phyloP scores from a whole-genome alignment of 2,797 vertebrate genomes.

The Poeciliopsis paucimaculata region DNA sequence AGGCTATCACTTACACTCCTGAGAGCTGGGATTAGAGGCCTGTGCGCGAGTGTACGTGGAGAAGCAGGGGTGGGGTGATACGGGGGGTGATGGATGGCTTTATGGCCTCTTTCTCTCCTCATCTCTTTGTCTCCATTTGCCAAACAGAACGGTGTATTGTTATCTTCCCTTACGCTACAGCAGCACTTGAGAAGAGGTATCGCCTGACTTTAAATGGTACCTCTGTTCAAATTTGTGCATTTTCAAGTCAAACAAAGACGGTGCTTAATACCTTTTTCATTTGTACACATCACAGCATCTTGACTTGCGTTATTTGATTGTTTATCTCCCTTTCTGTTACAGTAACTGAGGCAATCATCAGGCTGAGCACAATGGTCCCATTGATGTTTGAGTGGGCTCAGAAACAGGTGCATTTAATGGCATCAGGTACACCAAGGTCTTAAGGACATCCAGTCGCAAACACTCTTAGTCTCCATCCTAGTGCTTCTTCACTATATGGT shows the following conservation, averaged over 20 bases:
- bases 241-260: constrained; percentile 40
- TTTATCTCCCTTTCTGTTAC: constrained; percentile 31
- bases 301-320: constrained; percentile 31
- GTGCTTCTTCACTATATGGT: not conserved
- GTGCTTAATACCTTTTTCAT: constrained; percentile 26
- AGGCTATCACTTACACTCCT: constrained; percentile 78
- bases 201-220: constrained; percentile 45
- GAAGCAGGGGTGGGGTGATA: constrained; percentile 48
- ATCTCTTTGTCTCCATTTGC: constrained; percentile 75
- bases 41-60: constrained; percentile 53
- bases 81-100: constrained; percentile 75
- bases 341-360: constrained; percentile 22
- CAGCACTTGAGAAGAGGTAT: constrained; percentile 51
- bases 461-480: not conserved
- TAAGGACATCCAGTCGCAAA: not conserved
- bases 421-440: not conserved
- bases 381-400: constrained; percentile 31
- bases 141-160: constrained; percentile 68
- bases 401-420: not conserved
- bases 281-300: constrained; percentile 33
- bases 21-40: constrained; percentile 76
- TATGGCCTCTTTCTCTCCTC: constrained; percentile 70
- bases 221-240: constrained; percentile 32
- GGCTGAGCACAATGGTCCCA: constrained; percentile 29
- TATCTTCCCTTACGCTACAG: constrained; percentile 51